Conservation (phyloP, 2,797 vertebrate genomes). For the Botia almorhae region DNA sequence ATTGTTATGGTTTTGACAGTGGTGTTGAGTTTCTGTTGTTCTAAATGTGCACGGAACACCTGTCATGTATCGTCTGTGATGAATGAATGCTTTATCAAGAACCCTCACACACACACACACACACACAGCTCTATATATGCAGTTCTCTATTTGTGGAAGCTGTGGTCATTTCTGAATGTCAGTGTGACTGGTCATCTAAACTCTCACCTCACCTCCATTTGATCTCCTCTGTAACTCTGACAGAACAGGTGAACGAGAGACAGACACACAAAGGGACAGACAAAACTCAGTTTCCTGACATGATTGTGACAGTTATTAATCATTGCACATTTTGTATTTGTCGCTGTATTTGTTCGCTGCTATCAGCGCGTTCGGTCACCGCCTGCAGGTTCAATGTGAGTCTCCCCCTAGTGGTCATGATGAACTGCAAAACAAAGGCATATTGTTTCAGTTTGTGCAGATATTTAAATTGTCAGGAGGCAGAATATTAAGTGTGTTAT, state of each 20-base stretch:
- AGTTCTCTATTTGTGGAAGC: constrained; percentile 29
- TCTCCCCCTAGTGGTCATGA: not conserved
- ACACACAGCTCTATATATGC: not conserved
- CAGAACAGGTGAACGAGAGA: not conserved
- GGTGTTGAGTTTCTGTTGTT: constrained; percentile 27
- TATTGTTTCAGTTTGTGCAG: no score
- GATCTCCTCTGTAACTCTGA: not conserved
- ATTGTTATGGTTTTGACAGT: not conserved
- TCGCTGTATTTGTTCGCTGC: no score
- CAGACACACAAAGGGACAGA: not conserved
- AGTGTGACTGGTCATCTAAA: not conserved
- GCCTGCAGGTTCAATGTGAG: not conserved
- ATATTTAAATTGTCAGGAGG: no score
- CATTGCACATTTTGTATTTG: no score
- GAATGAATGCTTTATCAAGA: not conserved
- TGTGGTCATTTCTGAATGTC: constrained; percentile 5
- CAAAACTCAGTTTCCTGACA: not conserved
- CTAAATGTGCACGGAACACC: constrained; percentile 54
- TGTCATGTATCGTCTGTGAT: constrained; percentile 45
- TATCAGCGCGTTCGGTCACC: no score
- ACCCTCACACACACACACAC: constrained; percentile 33
- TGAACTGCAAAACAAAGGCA: not conserved
- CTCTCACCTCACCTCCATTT: not conserved
- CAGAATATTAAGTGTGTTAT: no score
- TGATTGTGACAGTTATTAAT: no score